Conservation (phyloP, 2,797 vertebrate species). For the Scomberomorus guttatus region DNA sequence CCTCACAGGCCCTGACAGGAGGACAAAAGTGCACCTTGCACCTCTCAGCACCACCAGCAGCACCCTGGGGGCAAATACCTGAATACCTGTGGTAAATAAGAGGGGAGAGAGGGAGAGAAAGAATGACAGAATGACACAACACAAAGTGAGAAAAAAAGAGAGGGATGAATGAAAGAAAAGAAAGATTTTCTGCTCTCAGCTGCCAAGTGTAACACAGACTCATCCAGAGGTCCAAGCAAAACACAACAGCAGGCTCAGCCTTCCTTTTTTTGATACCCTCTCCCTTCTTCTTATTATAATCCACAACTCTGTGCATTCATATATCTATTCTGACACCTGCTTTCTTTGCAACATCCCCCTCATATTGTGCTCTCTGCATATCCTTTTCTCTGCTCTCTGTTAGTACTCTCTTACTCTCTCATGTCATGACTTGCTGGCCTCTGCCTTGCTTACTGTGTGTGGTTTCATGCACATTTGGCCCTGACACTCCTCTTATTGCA, state of each 20-base stretch:
- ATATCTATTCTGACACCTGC: slow-evolving; percentile 41
- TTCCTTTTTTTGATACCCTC: slow-evolving; percentile 23
- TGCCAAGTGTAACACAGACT: slow-evolving; percentile 62
- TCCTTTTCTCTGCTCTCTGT: slow-evolving; percentile 3
- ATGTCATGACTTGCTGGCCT: slow-evolving; percentile 68
- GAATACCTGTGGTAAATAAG: slow-evolving; percentile 79
- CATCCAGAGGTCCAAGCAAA: slow-evolving; percentile 52
- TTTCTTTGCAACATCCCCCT: slow-evolving; percentile 27
- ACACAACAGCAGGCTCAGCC: slow-evolving; percentile 17
- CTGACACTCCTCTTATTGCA: slow-evolving; percentile 28
- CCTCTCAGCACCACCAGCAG: slow-evolving; percentile 73
- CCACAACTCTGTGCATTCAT: slow-evolving; percentile 24
- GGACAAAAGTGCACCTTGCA: slow-evolving; percentile 89
- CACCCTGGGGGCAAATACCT: slow-evolving; percentile 78
- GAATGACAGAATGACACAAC: slow-evolving; percentile 63
- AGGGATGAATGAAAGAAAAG: slow-evolving; percentile 23
- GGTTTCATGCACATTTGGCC: slow-evolving; percentile 33
- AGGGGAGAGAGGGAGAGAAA: slow-evolving; percentile 34
- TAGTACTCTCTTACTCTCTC: slow-evolving; percentile 37
- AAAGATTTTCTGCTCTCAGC: slow-evolving; percentile 51
- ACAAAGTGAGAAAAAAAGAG: slow-evolving; percentile 28
- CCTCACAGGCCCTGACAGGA: slow-evolving; percentile 84
- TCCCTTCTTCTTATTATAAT: slow-evolving; percentile 14
- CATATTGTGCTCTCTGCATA: slow-evolving; percentile 9
- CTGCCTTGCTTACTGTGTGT: slow-evolving; percentile 31